Evolutionary conservation across 2,113 vertebrate genomes (phyloP).

Genomic region (Rhipidura dahli): DNA sequence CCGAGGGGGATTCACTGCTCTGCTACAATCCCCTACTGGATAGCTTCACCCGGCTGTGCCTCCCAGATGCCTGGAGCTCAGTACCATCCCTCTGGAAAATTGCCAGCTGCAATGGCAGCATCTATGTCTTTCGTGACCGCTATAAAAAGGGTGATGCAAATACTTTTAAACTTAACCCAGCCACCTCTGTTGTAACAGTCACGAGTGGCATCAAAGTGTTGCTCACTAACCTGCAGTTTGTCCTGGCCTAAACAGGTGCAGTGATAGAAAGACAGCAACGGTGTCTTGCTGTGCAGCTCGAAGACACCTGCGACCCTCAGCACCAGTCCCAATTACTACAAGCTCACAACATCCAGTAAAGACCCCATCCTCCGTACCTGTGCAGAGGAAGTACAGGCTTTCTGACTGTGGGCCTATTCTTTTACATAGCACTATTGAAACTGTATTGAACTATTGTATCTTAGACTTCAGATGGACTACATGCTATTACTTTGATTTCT

Average conservation of each 20-base stretch:
- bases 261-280: neutral
- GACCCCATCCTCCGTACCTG: neutral
- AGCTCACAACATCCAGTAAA: neutral
- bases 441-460: neutral
- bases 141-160: conserved; percentile 96
- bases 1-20: conserved; percentile 91
- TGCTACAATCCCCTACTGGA: conserved; percentile 96
- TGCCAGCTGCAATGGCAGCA: conserved; percentile 96
- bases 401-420: neutral
- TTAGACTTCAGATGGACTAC: conserved; percentile 25
- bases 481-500: conserved; percentile 18
- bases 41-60: conserved; percentile 94
- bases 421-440: neutral
- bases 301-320: neutral
- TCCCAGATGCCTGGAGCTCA: conserved; percentile 95
- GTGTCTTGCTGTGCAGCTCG: neutral
- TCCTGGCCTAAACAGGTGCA: conserved; percentile 83
- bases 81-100: conserved; percentile 96
- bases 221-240: conserved; percentile 97
- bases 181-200: conserved; percentile 92
- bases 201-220: conserved; percentile 94
- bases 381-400: neutral
- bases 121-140: conserved; percentile 95
- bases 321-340: neutral
- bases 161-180: conserved; percentile 95